Evolutionary conservation across 2,888 invertebrate species (phyloP), one percentile per base, ranked within the genome.

Genomic region (Phymatocera aterrima): DNA sequence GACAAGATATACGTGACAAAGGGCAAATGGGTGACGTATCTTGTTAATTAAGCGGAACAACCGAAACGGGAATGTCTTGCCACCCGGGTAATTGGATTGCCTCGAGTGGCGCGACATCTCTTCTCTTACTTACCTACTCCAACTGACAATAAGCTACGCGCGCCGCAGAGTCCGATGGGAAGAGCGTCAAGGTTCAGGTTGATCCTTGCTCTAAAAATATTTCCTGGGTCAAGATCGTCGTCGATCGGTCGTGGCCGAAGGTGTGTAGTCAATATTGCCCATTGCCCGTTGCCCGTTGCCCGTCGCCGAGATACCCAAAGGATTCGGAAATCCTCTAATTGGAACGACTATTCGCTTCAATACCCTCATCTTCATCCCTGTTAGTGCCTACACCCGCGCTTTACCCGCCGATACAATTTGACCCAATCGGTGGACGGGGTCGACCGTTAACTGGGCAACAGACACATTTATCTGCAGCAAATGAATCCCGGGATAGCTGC

Each of bases 41-140:
- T 75, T 75, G 75, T 75, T 75, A 75, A 75, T 75, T 75, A 75
- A 75, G 75, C 75, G 75, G 75, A 75, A 75, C 75, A 75, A 75
- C 75, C 75, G 75, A 75, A 75, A 57, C 60, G 75, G 57, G 75
- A 75, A 75, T 75, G 75, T 75, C 54, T 75, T 75, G 75, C 75
- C 60, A 18, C 60, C 75, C 57, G 60, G 21, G 75, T 75, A 75
- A 75, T 75, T 75, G 75, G 75, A 75, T 75, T 40, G 75, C 75
- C 40, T 60, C 75, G 54, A 75, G 75, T 75, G 75, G 10, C 75
- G 18, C 40, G 75, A 75, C 40, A 75, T 75, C 75, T 75, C 40
- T 57, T 60, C 75, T 37, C 40, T 28, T 37, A 24, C 10, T 37
- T 1, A 57, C 40, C 5, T 21, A 24, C 65, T 2, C n/a, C 65